Evolutionary conservation across 2,113 vertebrate species (phyloP), one percentile per base, ranked within the genome.

Genomic region (Tauraco erythrolophus): DNA sequence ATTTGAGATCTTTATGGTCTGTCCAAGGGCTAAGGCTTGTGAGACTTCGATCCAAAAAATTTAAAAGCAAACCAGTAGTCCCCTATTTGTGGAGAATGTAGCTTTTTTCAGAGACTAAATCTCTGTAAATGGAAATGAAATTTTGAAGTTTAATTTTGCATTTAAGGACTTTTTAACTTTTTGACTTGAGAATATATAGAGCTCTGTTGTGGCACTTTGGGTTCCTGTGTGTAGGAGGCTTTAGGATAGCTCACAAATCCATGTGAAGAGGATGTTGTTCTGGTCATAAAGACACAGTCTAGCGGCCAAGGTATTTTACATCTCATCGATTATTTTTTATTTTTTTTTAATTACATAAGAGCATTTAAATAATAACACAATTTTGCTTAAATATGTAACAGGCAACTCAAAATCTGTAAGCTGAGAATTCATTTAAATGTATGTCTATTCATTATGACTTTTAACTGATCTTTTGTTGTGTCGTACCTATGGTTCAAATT

Each of bases 161-260:
- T 39, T 43, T 37, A 31, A 61, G n/a, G 37, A 37, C 25, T 50
- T 41, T 4, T 46, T 60, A 21, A 33, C 6, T 54, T 84, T 61
- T 80, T 64, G 35, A 22, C 13, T 56, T 53, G 62, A 28, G 28
- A 19, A 1, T 39, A 43, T 46, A 4, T 10, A 8, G 51, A 60
- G 37, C 18, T 80, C 27, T 56, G 6, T 80, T 60, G 3, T 0
- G 2, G 10, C 19, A 8, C 14, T 39, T n/a, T 4, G 18, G 10
- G 19, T 31, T 60, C 16, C 35, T 82, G 8, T 46, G 0, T 5
- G 1, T 3, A 48, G 60, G n/a, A 58, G 48, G 7, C 48, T 72
- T 31, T 46, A 37, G 75, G 28, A 8, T 25, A 24, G 28, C 35
- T 51, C 31, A 19, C 43, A 48, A 7, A 31, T 57, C 6, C 0